Evolutionary conservation across 2,888 invertebrate genomes (phyloP).

Genomic region (Meteorus colon): DNA sequence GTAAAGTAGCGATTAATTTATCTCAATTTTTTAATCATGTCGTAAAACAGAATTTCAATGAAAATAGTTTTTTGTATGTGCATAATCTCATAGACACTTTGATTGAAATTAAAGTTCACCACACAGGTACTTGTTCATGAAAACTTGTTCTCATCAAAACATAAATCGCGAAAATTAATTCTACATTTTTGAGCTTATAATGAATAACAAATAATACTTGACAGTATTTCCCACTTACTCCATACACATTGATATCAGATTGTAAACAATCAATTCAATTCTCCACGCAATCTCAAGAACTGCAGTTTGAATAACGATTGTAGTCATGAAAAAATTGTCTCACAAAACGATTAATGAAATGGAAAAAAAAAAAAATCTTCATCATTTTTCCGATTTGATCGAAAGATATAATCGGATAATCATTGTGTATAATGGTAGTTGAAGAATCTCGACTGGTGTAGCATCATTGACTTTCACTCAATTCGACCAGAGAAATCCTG

Average conservation of each 20-base stretch:
- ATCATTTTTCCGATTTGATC: background rate
- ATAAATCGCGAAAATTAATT: background rate
- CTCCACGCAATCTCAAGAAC: background rate
- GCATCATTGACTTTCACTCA: constrained; percentile 24
- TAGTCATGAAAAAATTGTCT: background rate
- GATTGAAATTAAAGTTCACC: background rate
- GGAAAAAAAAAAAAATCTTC: background rate
- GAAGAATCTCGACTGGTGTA: constrained; percentile 4
- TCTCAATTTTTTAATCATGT: background rate
- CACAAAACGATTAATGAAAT: background rate
- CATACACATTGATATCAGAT: background rate
- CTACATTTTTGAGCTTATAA: background rate
- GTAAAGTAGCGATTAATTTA: background rate
- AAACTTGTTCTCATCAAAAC: background rate
- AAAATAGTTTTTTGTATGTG: background rate
- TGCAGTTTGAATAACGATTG: background rate
- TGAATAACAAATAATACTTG: background rate
- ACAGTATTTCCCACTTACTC: background rate
- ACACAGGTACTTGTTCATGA: background rate
- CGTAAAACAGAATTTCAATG: background rate
- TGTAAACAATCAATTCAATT: background rate
- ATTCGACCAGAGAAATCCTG: constrained; percentile 1
- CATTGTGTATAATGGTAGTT: background rate
- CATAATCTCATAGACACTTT: background rate
- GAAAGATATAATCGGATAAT: background rate